Evolutionary conservation across 2,888 invertebrate species (phyloP).

Genomic region (Enoplolaimus lenunculus): DNA sequence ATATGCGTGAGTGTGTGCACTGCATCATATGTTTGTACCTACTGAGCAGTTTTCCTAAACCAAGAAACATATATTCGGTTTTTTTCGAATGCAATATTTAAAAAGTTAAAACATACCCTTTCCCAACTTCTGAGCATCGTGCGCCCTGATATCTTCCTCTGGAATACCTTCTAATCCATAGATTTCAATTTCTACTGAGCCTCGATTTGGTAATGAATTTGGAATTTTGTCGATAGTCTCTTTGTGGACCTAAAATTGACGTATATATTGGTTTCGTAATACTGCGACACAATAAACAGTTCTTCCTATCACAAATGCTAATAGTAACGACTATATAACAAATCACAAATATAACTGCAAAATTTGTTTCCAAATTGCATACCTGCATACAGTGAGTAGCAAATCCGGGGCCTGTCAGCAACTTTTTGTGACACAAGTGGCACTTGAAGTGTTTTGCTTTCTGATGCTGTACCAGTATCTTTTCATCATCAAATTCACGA

Average conservation of each 20-base stretch:
- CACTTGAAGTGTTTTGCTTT: conserved; percentile 99
- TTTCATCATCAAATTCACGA: conserved; percentile 98
- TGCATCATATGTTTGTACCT: too few relatives aligned
- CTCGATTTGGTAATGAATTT: conserved; percentile 87
- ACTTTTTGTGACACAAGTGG: conserved; percentile 96
- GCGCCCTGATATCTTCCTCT: conserved; percentile 77
- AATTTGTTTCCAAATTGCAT: too few relatives aligned
- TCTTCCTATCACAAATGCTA: too few relatives aligned
- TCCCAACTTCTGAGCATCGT: conserved; percentile 51
- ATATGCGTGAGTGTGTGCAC: neutral
- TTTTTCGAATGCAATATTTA: neutral
- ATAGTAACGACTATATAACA: too few relatives aligned
- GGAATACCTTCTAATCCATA: conserved; percentile 99
- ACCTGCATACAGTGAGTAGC: conserved; percentile 99
- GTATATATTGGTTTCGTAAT: too few relatives aligned
- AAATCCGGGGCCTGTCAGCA: conserved; percentile 92
- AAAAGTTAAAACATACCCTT: neutral
- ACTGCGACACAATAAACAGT: too few relatives aligned
- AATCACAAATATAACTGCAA: too few relatives aligned
- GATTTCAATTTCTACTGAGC: conserved; percentile 97
- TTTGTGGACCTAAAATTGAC: conserved; percentile 89
- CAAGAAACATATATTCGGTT: too few relatives aligned
- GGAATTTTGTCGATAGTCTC: conserved; percentile 99
- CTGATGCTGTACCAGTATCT: conserved; percentile 97
- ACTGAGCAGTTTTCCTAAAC: too few relatives aligned